Percentiles rank a stretch among this genome's conserved stretches.
phyloP scores from a whole-genome alignment of 2,797 vertebrate genomes.

The Hyperoplus immaculatus region DNA sequence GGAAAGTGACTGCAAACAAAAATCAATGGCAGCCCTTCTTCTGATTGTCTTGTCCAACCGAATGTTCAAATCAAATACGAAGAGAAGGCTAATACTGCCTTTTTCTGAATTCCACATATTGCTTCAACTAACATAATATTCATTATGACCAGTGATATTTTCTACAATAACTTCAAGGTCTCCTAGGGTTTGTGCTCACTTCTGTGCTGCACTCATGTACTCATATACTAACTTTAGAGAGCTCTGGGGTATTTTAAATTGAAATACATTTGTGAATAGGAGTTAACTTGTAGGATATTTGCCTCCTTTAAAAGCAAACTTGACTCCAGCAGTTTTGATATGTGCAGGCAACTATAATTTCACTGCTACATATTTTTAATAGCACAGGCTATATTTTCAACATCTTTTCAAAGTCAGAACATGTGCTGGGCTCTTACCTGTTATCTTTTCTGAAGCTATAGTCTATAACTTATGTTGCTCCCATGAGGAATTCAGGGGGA shows the following conservation, averaged over 20 bases:
- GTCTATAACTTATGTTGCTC: too few relatives aligned
- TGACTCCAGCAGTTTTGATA: not conserved
- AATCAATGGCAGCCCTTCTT: not conserved
- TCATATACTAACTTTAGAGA: not conserved
- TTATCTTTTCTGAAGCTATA: slow-evolving; percentile 13
- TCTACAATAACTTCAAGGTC: not conserved
- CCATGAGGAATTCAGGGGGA: too few relatives aligned
- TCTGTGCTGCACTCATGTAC: not conserved
- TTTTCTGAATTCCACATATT: not conserved
- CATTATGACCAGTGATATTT: not conserved
- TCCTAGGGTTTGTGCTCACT: not conserved
- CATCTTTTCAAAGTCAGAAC: slow-evolving; percentile 35
- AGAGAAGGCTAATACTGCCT: not conserved
- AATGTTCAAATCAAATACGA: not conserved
- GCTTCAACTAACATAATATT: not conserved
- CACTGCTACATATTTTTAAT: not conserved
- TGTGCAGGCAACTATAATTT: slow-evolving; percentile 3
- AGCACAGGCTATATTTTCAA: slow-evolving; percentile 1
- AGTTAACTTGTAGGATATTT: not conserved
- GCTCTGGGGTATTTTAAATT: not conserved
- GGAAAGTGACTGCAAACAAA: not conserved
- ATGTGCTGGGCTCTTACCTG: slow-evolving; percentile 21
- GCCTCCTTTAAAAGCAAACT: not conserved
- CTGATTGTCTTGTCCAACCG: not conserved
- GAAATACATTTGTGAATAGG: not conserved